These are phyloP conservation scores for Pandemis corylana DNA, from an alignment of 2,888 invertebrate species.

Conservation along the genomic window DNA sequence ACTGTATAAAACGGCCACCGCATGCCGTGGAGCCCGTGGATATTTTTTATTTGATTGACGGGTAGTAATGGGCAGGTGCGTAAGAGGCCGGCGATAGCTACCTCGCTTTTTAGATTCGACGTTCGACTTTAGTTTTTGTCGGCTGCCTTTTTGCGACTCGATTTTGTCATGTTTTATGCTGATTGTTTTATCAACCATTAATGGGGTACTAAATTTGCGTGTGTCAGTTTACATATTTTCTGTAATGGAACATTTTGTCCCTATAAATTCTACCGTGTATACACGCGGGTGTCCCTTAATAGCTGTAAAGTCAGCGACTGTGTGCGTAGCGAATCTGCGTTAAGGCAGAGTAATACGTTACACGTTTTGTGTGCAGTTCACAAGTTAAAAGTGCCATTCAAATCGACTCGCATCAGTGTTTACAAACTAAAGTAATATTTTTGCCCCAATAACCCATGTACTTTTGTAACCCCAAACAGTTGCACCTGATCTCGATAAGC, in stretches of 20 bases:
- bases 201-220: conserved; percentile 60
- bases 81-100: conserved; percentile 76
- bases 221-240: conserved; percentile 47
- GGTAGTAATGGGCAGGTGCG: conserved; percentile 84
- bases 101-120: conserved; percentile 76
- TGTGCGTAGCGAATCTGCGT: too few relatives aligned
- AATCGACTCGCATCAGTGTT: too few relatives aligned
- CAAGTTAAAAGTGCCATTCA: too few relatives aligned
- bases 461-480: too few relatives aligned
- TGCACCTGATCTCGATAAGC: too few relatives aligned
- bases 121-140: conserved; percentile 71
- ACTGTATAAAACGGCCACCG: conserved; percentile 83
- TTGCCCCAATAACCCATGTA: too few relatives aligned
- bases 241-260: conserved; percentile 37
- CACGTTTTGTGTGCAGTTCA: too few relatives aligned
- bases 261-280: conserved; percentile 33
- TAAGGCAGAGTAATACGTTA: too few relatives aligned
- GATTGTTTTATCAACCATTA: conserved; percentile 64
- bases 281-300: conserved; percentile 36
- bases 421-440: too few relatives aligned
- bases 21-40: conserved; percentile 69
- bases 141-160: conserved; percentile 65
- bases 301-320: conserved; percentile 4
- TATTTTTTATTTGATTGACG: conserved; percentile 84
- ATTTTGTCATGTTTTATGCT: conserved; percentile 63